These are phyloP conservation scores for Abrostola tripartita DNA, from an alignment of 2,888 invertebrate species.

Conservation along the genomic window DNA sequence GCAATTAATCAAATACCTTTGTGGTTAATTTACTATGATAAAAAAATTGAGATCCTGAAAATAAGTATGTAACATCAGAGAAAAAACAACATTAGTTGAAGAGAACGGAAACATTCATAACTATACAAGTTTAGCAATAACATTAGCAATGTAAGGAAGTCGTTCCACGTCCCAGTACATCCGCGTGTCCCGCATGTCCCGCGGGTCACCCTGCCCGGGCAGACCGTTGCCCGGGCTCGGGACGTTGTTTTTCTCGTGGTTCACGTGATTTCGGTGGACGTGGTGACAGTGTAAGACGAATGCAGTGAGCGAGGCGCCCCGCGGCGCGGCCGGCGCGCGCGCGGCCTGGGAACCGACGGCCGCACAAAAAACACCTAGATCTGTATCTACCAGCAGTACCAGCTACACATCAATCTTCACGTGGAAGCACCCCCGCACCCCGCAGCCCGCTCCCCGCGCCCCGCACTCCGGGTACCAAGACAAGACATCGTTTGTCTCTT, in stretches of 20 bases:
- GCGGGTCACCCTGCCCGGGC: too few species aligned
- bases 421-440: slow-evolving; percentile 19
- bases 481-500: slow-evolving; percentile 66
- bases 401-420: slow-evolving; percentile 76
- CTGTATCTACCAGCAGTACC: slow-evolving; percentile 68
- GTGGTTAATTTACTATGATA: too few species aligned
- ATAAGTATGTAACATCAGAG: too few species aligned
- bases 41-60: too few species aligned
- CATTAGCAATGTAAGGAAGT: too few species aligned
- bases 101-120: too few species aligned
- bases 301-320: slow-evolving; percentile 62
- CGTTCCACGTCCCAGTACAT: too few species aligned
- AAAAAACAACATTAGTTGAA: too few species aligned
- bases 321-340: slow-evolving; percentile 61
- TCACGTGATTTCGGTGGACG: slow-evolving; percentile 56
- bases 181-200: too few species aligned
- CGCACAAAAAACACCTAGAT: slow-evolving; percentile 68
- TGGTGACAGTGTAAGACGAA: slow-evolving; percentile 79
- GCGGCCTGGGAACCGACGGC: slow-evolving; percentile 52
- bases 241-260: slow-evolving; percentile 23
- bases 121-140: too few species aligned
- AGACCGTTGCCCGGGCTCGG: neutral
- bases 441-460: slow-evolving; percentile 22
- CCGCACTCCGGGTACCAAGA: slow-evolving; percentile 30
- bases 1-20: too few species aligned